Percentiles rank a stretch among this genome's conserved stretches.
These are phyloP conservation scores for Dicroscelio sp. DNA, from an alignment of 2,888 invertebrate species.

Conservation along the genomic window DNA sequence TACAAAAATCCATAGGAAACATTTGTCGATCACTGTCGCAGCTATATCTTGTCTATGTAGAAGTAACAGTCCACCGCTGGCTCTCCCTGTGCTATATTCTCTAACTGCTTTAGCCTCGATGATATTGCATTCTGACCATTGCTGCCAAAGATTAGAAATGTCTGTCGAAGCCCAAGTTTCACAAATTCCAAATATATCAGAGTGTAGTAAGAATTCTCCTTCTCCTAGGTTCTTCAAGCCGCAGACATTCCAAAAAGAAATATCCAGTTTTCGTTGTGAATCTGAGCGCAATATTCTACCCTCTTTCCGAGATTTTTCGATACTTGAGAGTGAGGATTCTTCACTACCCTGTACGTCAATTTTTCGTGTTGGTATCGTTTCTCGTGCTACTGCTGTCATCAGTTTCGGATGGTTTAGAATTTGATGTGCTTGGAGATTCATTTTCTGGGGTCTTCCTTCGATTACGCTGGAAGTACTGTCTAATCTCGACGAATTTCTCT, in stretches of 20 bases:
- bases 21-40: not conserved
- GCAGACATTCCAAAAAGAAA: not conserved
- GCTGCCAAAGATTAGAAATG: not conserved
- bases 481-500: too few relatives aligned
- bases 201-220: not conserved
- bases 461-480: too few relatives aligned
- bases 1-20: not conserved
- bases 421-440: too few relatives aligned
- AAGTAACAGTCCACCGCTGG: not conserved
- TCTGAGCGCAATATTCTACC: too few relatives aligned
- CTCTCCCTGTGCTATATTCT: not conserved
- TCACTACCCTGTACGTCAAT: too few relatives aligned
- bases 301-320: too few relatives aligned
- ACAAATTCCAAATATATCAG: not conserved
- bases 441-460: too few relatives aligned
- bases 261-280: too few relatives aligned
- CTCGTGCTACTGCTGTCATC: too few relatives aligned
- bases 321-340: too few relatives aligned
- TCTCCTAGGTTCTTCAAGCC: not conserved
- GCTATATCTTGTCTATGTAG: not conserved
- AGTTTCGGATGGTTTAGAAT: too few relatives aligned
- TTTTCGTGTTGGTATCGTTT: too few relatives aligned
- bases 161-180: not conserved
- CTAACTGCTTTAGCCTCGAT: not conserved
- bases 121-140: not conserved